These are phyloP conservation scores for Psylliodes chrysocephalus DNA, from an alignment of 2,888 invertebrate genomes.

Conservation along the genomic window DNA sequence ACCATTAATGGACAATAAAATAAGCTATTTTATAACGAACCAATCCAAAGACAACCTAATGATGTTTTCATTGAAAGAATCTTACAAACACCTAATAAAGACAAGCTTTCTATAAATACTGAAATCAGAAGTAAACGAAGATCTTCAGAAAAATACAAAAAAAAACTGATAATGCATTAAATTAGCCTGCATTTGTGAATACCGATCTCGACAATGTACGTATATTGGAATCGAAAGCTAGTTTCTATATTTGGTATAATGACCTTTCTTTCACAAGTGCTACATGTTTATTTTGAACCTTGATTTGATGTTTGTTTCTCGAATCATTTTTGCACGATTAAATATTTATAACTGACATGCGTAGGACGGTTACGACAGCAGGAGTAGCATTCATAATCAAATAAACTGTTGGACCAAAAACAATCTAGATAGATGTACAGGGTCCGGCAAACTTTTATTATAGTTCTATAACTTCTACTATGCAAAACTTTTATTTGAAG, in stretches of 20 bases:
- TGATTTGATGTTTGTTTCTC: neutral
- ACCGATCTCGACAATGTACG: neutral
- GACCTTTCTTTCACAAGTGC: slow-evolving; percentile 26
- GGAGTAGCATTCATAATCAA: no score
- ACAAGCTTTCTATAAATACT: neutral
- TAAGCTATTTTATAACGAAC: no score
- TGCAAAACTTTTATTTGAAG: no score
- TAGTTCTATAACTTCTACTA: no score
- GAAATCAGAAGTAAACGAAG: neutral
- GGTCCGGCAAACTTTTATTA: no score
- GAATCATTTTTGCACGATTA: neutral
- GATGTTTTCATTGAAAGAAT: neutral
- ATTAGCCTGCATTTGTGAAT: slow-evolving; percentile 9
- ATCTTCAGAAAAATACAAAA: neutral
- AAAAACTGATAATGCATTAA: neutral
- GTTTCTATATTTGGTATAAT: slow-evolving; percentile 23
- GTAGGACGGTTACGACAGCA: neutral
- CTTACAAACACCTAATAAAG: neutral
- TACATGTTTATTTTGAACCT: slow-evolving; percentile 4
- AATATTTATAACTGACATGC: neutral
- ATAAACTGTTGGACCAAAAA: no score
- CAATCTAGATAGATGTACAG: no score
- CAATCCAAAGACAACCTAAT: no score
- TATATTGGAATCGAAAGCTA: slow-evolving; percentile 3
- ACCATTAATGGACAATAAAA: no score